Conservation (phyloP, 1,140 invertebrate species). For the Panonychus citri region DNA sequence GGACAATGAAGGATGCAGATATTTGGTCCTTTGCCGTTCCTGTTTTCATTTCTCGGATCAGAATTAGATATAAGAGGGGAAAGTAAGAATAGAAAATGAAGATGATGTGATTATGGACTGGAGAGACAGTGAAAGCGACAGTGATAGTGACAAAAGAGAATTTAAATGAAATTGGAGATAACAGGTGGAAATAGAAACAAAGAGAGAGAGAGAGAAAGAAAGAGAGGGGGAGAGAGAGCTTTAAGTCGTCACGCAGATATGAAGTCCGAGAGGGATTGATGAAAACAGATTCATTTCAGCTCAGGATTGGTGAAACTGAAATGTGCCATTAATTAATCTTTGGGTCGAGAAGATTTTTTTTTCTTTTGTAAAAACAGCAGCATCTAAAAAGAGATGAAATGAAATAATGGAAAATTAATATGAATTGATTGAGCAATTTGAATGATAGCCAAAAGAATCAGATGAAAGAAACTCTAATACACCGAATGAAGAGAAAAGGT, state of each 20-base stretch:
- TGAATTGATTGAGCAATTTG: background rate
- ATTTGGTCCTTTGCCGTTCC: too few relatives aligned
- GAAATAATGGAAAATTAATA: background rate
- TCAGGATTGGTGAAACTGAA: background rate
- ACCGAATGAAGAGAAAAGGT: background rate
- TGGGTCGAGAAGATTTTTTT: constrained; percentile 6
- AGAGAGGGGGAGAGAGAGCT: background rate
- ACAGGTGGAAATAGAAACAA: too few relatives aligned
- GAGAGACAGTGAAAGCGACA: too few relatives aligned
- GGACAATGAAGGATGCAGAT: too few relatives aligned
- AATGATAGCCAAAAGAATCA: background rate
- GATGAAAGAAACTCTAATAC: background rate
- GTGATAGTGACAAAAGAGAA: too few relatives aligned
- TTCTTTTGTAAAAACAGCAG: constrained; percentile 14
- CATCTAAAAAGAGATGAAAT: constrained; percentile 6
- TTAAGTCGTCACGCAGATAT: background rate
- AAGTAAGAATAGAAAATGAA: too few relatives aligned
- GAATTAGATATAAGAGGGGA: too few relatives aligned
- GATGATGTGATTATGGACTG: too few relatives aligned
- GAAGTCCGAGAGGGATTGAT: too few relatives aligned
- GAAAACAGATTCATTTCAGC: too few relatives aligned
- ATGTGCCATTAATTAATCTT: background rate
- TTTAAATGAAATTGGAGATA: too few relatives aligned
- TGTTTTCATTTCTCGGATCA: too few relatives aligned
- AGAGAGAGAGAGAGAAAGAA: background rate